Base-by-base conservation (phyloP, 2,113 vertebrate genomes). In the Petrocephalus microphthalmus region DNA sequence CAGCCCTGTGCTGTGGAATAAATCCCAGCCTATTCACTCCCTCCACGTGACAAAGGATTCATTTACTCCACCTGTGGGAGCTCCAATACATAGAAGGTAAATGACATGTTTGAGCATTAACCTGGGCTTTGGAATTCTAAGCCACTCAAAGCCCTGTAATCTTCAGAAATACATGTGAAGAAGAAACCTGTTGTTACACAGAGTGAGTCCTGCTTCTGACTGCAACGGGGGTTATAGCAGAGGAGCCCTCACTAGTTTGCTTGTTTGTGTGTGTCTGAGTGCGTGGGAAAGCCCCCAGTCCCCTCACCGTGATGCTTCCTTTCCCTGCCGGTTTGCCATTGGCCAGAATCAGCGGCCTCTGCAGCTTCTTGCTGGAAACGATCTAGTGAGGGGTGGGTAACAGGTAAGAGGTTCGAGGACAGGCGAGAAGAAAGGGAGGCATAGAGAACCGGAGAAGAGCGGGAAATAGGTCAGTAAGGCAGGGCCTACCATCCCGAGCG, bases 361-460 rank as follows among this genome's bases (percentile, higher is more conserved):
- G 97, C 87, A 99, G 96, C 94, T 99, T 99, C 95, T 99, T 99
- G 95, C 98, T 99, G 92, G 98, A 99, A 91, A 99, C 98, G 2
- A 99, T 99, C 98, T 99, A 89, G 15, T 45, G 71, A 10, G 51
- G 2, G 47, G 29, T 53, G 19, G n/a, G 29, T 22, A 83, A 54
- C 11, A 25, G 51, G 19, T 5, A 20, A 33, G 20, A 88, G 52
- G 6, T 29, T 45, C 0, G 56, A 74, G 86, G 10, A 29, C 57
- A 74, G 13, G n/a, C 52, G 6, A 51, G n/a, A 85, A 33, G 49
- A 54, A 53, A 52, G 51, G 1, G 10, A 19, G 53, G 22, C 15
- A 25, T 19, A 8, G 51, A 33, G 4, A 20, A 29, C 54, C 51
- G 4, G n/a, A 85, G 49, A 53, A 3, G 25, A 37, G 22, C 83